Base-by-base conservation (phyloP, 2,888 invertebrate genomes). In the Junonia oenone region DNA sequence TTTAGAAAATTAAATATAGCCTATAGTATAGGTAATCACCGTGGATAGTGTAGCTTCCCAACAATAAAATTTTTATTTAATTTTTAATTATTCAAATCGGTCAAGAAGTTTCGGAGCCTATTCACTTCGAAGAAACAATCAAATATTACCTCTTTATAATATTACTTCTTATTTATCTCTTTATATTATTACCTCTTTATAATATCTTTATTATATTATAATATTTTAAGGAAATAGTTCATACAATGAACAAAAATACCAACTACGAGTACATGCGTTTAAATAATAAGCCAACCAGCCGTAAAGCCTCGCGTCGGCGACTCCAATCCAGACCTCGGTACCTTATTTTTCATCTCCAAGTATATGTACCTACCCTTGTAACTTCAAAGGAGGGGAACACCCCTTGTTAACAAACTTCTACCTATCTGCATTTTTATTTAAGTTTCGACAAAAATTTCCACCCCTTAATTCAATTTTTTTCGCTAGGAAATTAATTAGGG, bases 381-480 rank as follows among this genome's bases (percentile, higher is more conserved):
- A 80, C 79, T 80, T 82, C 79, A 81, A 82, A 87, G 83, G 76
- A 72, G 78, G 80, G 78, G 73, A 55, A 61, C 66, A 72, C 78
- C 78, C 78, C 82, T 84, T 72, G 73, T 75, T 76, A 77, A 67
- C 71, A 72, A 75, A 75, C 72, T 76, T 78, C 71, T 71, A 75
- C 74, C 78, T 74, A 78, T 78, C 77, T 76, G 75, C 75, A 79
- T 88, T 87, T 87, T 87, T 84, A 85, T 85, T 86, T 83, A 85
- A 88, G 87, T 86, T 87, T 84, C 82, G 76, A 71, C 77, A 78
- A 82, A 83, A 83, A 77, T 76, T 76, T 73, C 78, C 75, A 78
- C 78, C 84, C 80, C 80, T 77, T 76, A 80, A 82, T 84, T 76
- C 71, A 80, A 81, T 76, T 76, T 76, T 73, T 76, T 72, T 69